Evolutionary conservation across 2,113 vertebrate genomes (phyloP), one percentile per base, ranked within the genome.

Genomic region (Cephalopterus ornatus): DNA sequence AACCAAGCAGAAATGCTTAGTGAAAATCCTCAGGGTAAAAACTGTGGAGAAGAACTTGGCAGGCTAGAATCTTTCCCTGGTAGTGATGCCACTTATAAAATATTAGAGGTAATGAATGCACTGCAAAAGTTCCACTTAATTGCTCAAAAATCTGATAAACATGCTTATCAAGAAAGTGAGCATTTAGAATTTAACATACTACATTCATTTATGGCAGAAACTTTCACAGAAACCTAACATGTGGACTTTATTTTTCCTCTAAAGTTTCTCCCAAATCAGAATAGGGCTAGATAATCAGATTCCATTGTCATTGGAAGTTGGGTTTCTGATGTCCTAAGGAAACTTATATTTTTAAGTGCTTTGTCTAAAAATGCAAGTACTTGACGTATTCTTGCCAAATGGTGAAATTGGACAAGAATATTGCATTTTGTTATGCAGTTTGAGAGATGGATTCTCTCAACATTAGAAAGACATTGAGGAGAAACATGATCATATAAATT

Each of bases 21-120:
- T 92, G 76, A 74, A 37, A 89, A 28, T 68, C 39, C 61, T 39
- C 62, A 74, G 66, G 46, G 30, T 66, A 53, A 96, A 95, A 93
- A 84, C 44, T 46, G 42, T 58, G 92, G 74, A 84, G 63, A 88
- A 95, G 76, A 77, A 39, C 28, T 63, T 76, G 35, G 33, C 59
- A 77, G 84, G 59, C 86, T 77, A 4, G 59, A 93, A n/a, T 63
- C 70, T 50, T 99, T 98, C 95, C 99, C 99, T 96, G 99, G 99
- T 70, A 98, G 98, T 58, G 93, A 71, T 62, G 98, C 99, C 52
- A 96, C 98, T 66, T 98, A 98, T 90, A 98, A 98, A 98, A 99
- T 99, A 92, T 97, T 99, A 42, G 99, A 99, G 99, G 99, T 99
- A 98, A 89, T 42, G 35, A 98, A 89, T 42, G 35, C 76, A 46